Percentiles rank a stretch among this genome's conserved stretches.
Evolutionary conservation across 2,797 vertebrate genomes (phyloP).

Genomic region (Bradypodion ventrale): DNA sequence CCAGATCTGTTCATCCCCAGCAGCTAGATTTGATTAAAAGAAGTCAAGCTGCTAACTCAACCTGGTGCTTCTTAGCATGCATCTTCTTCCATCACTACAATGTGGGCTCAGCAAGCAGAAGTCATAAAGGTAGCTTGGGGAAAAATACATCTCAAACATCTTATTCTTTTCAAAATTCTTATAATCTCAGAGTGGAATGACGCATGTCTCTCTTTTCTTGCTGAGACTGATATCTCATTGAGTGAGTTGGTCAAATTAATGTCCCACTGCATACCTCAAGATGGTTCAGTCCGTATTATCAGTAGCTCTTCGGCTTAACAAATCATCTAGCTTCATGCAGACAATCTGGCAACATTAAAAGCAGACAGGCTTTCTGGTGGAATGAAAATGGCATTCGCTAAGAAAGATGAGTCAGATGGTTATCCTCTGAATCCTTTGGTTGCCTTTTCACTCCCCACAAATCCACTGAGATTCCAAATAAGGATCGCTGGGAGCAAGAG

Average conservation of each 20-base stretch:
- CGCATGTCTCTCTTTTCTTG: neutral
- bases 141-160: neutral
- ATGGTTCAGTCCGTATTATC: neutral
- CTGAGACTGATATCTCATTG: slow-evolving; percentile 3
- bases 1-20: slow-evolving; percentile 34
- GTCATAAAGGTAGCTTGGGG: neutral
- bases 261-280: slow-evolving; percentile 10
- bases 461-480: neutral
- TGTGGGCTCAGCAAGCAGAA: rapidly evolving
- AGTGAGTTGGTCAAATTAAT: slow-evolving; percentile 11
- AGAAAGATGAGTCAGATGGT: neutral
- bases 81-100: neutral
- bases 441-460: neutral
- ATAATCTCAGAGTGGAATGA: slow-evolving; percentile 6
- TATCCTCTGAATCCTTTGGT: neutral
- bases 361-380: neutral
- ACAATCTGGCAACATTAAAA: slow-evolving; percentile 12
- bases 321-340: neutral
- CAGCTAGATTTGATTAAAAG: slow-evolving; percentile 67
- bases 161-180: neutral
- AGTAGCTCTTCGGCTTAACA: slow-evolving; percentile 16
- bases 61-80: slow-evolving; percentile 48
- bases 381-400: slow-evolving; percentile 3
- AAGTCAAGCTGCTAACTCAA: slow-evolving; percentile 56
- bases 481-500: neutral